Conservation (phyloP, 2,888 invertebrate species). For the Phengaris arion region DNA sequence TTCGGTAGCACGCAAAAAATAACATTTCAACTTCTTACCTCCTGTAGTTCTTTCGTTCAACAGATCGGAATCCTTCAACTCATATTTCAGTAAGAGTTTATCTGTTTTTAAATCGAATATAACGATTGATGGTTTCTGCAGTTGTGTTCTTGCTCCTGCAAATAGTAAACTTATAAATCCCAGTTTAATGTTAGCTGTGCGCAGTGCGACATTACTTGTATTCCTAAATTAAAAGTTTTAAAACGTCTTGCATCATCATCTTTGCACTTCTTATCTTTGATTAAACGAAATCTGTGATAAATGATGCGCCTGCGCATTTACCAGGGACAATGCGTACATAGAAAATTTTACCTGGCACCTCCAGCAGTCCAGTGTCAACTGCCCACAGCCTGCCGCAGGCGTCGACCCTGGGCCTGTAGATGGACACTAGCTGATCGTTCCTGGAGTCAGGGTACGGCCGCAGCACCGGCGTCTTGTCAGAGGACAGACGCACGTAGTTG, state of each 20-base stretch:
- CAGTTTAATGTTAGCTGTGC: too few species aligned
- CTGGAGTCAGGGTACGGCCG: slow-evolving; percentile 55
- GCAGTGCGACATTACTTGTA: too few species aligned
- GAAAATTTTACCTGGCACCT: slow-evolving; percentile 78
- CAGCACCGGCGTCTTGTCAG: slow-evolving; percentile 47
- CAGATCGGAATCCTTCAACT: slow-evolving; percentile 64
- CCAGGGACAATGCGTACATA: too few species aligned
- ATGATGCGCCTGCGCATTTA: too few species aligned
- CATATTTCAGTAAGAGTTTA: slow-evolving; percentile 75
- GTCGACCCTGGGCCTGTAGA: slow-evolving; percentile 87
- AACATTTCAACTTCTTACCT: slow-evolving; percentile 47
- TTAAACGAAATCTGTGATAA: too few species aligned
- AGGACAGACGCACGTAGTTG: slow-evolving; percentile 69
- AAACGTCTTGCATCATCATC: too few species aligned
- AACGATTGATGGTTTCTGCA: slow-evolving; percentile 82
- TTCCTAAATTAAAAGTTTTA: too few species aligned
- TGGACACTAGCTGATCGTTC: slow-evolving; percentile 75
- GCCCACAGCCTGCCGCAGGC: slow-evolving; percentile 87
- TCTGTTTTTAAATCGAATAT: slow-evolving; percentile 83
- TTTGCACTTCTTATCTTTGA: too few species aligned
- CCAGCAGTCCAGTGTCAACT: slow-evolving; percentile 86
- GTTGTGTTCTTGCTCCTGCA: slow-evolving; percentile 65
- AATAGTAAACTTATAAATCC: slow-evolving; percentile 34
- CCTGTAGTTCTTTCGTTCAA: slow-evolving; percentile 60
- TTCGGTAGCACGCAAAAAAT: too few species aligned